phyloP scores from a whole-genome alignment of 2,888 invertebrate genomes.

The Octodonta nipae region DNA sequence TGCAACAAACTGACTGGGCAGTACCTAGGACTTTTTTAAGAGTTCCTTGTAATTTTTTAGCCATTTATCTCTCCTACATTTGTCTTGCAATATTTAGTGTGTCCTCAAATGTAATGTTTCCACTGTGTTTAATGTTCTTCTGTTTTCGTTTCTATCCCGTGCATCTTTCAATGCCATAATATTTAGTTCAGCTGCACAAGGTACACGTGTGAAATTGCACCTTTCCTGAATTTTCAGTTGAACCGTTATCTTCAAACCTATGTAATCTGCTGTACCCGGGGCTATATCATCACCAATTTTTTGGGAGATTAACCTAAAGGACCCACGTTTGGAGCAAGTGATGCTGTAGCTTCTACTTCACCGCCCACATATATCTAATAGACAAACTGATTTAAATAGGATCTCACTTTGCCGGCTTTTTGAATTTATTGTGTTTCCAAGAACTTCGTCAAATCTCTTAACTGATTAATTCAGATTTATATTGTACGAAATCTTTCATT shows the following conservation, averaged over 20 bases:
- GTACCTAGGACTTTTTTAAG: constrained; percentile 90
- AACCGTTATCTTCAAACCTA: constrained; percentile 96
- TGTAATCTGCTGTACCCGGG: constrained; percentile 97
- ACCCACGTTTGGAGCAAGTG: constrained; percentile 98
- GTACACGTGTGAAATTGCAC: no score
- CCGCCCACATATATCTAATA: constrained; percentile 96
- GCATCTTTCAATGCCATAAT: constrained; percentile 97
- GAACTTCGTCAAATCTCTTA: no score
- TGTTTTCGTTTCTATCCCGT: constrained; percentile 95
- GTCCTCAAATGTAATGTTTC: constrained; percentile 90
- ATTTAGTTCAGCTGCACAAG: constrained; percentile 92
- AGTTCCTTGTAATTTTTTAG: constrained; percentile 78
- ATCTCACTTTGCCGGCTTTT: no score
- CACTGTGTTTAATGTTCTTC: constrained; percentile 97
- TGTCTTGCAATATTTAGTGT: constrained; percentile 77
- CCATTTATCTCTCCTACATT: constrained; percentile 94
- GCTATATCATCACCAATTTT: constrained; percentile 99
- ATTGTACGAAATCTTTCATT: no score
- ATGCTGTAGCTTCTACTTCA: constrained; percentile 98
- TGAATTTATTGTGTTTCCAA: no score
- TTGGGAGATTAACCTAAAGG: no score
- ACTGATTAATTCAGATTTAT: no score
- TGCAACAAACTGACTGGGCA: constrained; percentile 81
- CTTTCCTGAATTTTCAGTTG: constrained; percentile 95
- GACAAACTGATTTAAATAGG: no score